Percentiles rank a stretch among this genome's conserved stretches.
These are phyloP conservation scores for Amorpha juglandis DNA, from an alignment of 2,888 invertebrate species.

Conservation along the genomic window DNA sequence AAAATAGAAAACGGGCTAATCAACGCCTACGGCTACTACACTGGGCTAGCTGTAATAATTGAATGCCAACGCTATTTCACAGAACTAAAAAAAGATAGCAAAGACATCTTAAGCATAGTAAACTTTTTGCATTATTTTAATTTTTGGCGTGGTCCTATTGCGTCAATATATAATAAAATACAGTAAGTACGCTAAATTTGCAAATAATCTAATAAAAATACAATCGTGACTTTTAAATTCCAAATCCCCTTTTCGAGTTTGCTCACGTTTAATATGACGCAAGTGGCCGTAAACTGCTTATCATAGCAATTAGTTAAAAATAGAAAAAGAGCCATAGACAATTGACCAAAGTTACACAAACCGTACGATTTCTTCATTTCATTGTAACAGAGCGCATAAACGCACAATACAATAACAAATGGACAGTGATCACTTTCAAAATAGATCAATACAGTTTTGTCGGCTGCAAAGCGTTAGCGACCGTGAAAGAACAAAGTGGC, in stretches of 20 bases:
- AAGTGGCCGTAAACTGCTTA: background rate
- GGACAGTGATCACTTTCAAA: conserved; percentile 69
- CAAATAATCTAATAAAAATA: no score
- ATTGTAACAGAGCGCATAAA: conserved; percentile 45
- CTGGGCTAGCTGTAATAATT: no score
- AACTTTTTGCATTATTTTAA: no score
- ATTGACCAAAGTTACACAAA: conserved; percentile 58
- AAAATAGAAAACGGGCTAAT: background rate
- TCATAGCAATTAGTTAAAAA: background rate
- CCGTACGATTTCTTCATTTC: conserved; percentile 48
- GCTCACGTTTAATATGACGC: background rate
- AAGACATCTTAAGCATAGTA: background rate
- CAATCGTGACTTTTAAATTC: no score
- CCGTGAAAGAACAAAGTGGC: conserved; percentile 76
- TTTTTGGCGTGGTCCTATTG: no score
- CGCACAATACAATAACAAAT: conserved; percentile 62
- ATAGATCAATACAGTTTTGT: conserved; percentile 66
- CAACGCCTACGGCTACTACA: background rate
- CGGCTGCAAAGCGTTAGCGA: conserved; percentile 59
- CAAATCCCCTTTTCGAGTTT: no score
- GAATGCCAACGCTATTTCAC: background rate
- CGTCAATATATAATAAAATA: no score
- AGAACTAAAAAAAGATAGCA: background rate
- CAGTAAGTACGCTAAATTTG: no score
- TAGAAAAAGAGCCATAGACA: conserved; percentile 30